phyloP scores from a whole-genome alignment of 2,113 vertebrate species.

The Serilophus lunatus region DNA sequence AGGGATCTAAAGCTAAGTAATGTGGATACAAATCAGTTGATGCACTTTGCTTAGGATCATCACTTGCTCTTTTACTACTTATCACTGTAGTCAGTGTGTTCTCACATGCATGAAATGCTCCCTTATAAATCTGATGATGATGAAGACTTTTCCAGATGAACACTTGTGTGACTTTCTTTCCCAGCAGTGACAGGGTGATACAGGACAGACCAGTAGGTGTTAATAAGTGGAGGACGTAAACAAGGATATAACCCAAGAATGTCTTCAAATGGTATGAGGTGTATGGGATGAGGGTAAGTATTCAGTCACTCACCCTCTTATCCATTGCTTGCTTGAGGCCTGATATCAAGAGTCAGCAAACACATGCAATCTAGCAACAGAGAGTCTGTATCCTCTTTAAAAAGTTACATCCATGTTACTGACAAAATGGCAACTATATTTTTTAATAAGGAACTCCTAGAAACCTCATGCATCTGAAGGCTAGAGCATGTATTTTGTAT shows the following conservation, averaged over 20 bases:
- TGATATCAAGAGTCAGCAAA: neutral
- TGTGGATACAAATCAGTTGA: neutral
- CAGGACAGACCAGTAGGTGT: neutral
- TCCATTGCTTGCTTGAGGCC: neutral
- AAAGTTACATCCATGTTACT: neutral
- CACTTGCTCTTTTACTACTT: neutral
- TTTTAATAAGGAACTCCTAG: neutral
- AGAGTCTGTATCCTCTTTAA: neutral
- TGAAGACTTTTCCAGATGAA: neutral
- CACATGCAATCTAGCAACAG: neutral
- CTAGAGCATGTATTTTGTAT: neutral
- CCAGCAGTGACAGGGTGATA: neutral
- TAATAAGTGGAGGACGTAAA: neutral
- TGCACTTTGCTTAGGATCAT: neutral
- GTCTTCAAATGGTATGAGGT: neutral
- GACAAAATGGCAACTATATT: neutral
- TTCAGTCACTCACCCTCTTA: neutral
- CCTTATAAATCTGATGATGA: neutral
- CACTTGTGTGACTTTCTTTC: neutral
- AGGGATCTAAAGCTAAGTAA: neutral
- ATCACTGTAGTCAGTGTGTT: neutral
- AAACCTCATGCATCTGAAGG: neutral
- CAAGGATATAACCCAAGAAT: neutral
- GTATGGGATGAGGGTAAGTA: neutral
- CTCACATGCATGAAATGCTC: neutral